Evolutionary conservation across 2,113 vertebrate species (phyloP), one percentile per base, ranked within the genome.

Genomic region (Pteronura brasiliensis): DNA sequence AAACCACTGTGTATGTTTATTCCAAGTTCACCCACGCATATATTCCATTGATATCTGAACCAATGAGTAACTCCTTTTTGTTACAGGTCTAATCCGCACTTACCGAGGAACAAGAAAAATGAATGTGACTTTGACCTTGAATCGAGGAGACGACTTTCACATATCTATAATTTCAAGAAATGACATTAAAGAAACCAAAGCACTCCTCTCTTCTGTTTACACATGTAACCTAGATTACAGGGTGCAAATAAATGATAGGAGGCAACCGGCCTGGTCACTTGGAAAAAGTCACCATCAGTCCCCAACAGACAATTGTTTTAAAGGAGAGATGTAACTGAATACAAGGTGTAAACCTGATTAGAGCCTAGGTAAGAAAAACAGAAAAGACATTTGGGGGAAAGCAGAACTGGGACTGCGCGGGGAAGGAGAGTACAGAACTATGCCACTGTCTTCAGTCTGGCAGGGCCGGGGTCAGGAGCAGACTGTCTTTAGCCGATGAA

Each of bases 21-120:
- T 98, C 98, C 98, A 98, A 98, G 81, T 97, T 92, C 98, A 95
- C 97, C 98, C 98, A 98, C 98, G 86, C 97, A 98, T 97, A 93
- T 77, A 93, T 71, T 97, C 97, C 98, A 97, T 47, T 96, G 98
- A 98, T 96, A 97, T 95, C 6, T 94, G 95, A 98, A 96, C 94
- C 71, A 17, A 97, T 97, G 84, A 85, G 90, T 97, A 97, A 98
- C 98, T 98, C 85, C 97, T 98, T 98, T 90, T 95, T 96, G 97
- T 97, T 96, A 98, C 93, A 83, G 88, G 90, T 90, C 98, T 97
- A 94, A 97, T 88, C 97, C 95, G 97, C 96, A 91, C 71, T 97
- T 97, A 97, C 95, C 95, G 90, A 93, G 97, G 87, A 93, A 52
- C 67, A 97, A 96, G 72, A 90, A 42, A 82, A 6, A n/a, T 39